These are phyloP conservation scores for Origma solitaria DNA, from an alignment of 2,113 vertebrate genomes.

Conservation along the genomic window DNA sequence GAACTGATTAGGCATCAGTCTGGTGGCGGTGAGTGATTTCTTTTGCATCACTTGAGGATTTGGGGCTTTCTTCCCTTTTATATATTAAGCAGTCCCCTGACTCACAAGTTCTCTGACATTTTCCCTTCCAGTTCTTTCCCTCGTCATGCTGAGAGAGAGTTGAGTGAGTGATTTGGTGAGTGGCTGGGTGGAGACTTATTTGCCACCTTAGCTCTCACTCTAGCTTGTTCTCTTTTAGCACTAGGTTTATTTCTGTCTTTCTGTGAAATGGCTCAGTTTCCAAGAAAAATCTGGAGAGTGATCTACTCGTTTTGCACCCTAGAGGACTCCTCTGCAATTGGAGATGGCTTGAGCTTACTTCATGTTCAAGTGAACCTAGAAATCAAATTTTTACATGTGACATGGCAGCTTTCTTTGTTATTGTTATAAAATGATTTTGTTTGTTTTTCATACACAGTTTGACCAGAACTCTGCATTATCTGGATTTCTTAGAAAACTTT, in stretches of 20 bases:
- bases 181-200: background rate
- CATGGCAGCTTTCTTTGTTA: background rate
- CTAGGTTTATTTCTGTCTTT: background rate
- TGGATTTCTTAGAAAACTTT: background rate
- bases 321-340: background rate
- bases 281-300: background rate
- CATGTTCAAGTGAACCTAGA: background rate
- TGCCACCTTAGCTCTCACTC: background rate
- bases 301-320: background rate
- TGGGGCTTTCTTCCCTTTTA: rapidly evolving
- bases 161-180: background rate
- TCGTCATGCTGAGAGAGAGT: background rate
- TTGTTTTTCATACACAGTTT: background rate
- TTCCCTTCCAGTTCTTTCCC: background rate
- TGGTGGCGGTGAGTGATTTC: background rate
- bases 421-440: background rate
- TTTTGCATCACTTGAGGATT: background rate
- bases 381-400: background rate
- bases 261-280: background rate
- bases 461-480: background rate
- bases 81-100: background rate
- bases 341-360: background rate
- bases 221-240: background rate
- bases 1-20: background rate
- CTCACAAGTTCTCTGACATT: background rate